phyloP scores from a whole-genome alignment of 2,113 vertebrate species.

The Psittacula cyanocephala region DNA sequence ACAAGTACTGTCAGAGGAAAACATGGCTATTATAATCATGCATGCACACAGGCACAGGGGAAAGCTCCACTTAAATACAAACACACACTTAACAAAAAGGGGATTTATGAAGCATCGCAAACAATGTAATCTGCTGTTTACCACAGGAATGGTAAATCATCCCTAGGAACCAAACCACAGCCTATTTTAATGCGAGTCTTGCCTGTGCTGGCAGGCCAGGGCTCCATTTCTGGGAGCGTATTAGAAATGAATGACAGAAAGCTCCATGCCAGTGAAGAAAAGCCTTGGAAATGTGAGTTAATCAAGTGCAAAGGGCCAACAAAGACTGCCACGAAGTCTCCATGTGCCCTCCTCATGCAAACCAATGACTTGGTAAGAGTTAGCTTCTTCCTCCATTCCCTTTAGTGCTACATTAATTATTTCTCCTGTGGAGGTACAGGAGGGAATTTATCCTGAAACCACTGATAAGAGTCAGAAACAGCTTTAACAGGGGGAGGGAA shows the following conservation, averaged over 20 bases:
- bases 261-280: not conserved
- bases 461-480: fast-evolving
- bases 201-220: not conserved
- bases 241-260: not conserved
- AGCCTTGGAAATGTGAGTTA: not conserved
- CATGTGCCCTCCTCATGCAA: not conserved
- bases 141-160: not conserved
- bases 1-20: not conserved
- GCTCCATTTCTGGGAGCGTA: not conserved
- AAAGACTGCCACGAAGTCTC: not conserved
- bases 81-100: not conserved
- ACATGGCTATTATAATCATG: not conserved
- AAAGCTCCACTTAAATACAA: not conserved
- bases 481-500: not conserved
- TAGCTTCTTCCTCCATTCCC: not conserved
- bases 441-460: fast-evolving
- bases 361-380: not conserved
- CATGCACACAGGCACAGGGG: not conserved
- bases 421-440: not conserved
- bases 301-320: not conserved
- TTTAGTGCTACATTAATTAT: not conserved
- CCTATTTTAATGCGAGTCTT: not conserved
- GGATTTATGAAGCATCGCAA: not conserved
- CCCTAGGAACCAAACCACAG: not conserved
- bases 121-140: not conserved